Conservation (phyloP, 2,113 vertebrate species). For the Psephotus haematonotus region DNA sequence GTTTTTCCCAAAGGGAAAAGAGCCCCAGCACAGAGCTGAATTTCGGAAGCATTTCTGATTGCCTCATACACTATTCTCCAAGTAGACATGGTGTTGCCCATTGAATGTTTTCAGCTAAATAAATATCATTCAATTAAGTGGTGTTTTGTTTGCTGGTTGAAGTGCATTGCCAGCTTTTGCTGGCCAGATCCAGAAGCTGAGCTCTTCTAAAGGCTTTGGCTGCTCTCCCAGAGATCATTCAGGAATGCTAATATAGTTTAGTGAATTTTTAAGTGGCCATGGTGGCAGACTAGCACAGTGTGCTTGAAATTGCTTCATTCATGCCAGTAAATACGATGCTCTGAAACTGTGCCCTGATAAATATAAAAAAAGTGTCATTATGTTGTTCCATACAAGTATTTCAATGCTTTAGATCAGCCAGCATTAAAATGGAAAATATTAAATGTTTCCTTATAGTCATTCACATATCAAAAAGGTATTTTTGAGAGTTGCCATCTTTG, state of each 20-base stretch:
- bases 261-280: not conserved
- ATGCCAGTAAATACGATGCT: not conserved
- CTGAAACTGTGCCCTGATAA: not conserved
- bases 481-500: not conserved
- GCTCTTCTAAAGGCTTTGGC: not conserved
- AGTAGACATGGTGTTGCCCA: not conserved
- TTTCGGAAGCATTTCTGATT: not conserved
- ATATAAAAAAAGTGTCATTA: not conserved
- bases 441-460: not conserved
- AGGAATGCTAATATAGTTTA: not conserved
- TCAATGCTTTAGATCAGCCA: not conserved
- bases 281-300: not conserved
- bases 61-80: rapidly evolving
- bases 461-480: not conserved
- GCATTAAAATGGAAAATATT: too few species aligned
- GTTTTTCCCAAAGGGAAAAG: not conserved
- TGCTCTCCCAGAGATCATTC: constrained; percentile 24
- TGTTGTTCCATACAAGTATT: not conserved
- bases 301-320: not conserved
- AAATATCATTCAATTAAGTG: not conserved
- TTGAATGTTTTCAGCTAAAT: not conserved
- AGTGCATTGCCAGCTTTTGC: not conserved
- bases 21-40: not conserved
- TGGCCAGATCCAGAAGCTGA: not conserved
- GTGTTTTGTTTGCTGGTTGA: not conserved